Base-by-base conservation (phyloP, 2,888 invertebrate genomes). In the Caenorhabditis plicata region DNA sequence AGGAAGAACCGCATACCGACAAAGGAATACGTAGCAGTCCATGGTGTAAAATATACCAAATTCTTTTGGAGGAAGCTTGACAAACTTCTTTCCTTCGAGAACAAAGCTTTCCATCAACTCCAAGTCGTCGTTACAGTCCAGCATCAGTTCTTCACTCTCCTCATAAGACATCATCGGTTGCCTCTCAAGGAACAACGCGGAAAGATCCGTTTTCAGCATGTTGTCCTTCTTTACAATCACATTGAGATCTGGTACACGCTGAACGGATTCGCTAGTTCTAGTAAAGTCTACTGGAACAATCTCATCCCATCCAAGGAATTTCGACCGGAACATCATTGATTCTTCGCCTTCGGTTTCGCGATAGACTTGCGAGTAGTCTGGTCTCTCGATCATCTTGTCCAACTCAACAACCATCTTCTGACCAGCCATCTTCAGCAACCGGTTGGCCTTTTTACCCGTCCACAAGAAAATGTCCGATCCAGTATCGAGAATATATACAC, bases 211-310 rank as follows among this genome's bases (percentile, higher is more conserved):
- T 79, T 85, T 85, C 74, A 85, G 82, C 74, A 85, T 82, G 75
- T 84, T 83, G 78, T 86, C 85, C 71, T 83, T 75, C 75, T 85
- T 85, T 88, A 82, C 81, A 56, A 83, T 82, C 9, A 80, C 84
- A 80, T 85, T 91, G 61, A 98, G 86, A 85, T 98, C 94, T 0
- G 93, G 94, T 13, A 98, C 98, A 15, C 96, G 92, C 78, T 92
- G 88, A 0, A 98, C 95, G 0, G 95, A 95, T 81, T 93, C 94
- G 0, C 95, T 95, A 0, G 96, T 96, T 66, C 96, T 87, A 0
- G 98, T 98, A 83, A 93, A 98, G 85, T 99, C 98, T 7, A 96
- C 96, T 0, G 93, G 94, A 75, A 98, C 92, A 17, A 98, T 93
- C 83, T 98, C 96, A 81, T 98, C 95, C 98, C 98, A 98, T 8